phyloP scores from a whole-genome alignment of 2,888 invertebrate genomes.

The Taphrorychus bicolor region DNA sequence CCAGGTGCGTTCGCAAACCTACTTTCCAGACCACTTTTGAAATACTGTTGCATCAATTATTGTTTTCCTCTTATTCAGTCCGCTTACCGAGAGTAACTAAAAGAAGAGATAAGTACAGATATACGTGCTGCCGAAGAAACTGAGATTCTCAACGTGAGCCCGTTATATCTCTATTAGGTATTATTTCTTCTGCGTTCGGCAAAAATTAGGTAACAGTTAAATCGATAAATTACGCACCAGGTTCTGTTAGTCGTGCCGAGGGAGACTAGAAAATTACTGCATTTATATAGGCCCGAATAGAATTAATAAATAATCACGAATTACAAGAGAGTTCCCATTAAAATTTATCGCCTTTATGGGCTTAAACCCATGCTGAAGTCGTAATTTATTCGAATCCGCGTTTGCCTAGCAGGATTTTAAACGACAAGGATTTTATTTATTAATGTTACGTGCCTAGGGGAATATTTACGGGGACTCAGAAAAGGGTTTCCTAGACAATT shows the following conservation, averaged over 20 bases:
- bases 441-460: background rate
- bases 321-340: constrained; percentile 9
- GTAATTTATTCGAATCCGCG: constrained; percentile 10
- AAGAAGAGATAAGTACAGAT: too few relatives aligned
- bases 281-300: background rate
- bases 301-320: constrained; percentile 10
- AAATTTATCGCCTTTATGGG: constrained; percentile 10
- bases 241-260: constrained; percentile 3
- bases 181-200: background rate
- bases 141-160: too few relatives aligned
- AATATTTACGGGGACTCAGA: background rate
- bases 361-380: constrained; percentile 9
- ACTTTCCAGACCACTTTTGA: too few relatives aligned
- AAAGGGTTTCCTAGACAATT: background rate
- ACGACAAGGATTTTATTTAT: background rate
- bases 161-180: background rate
- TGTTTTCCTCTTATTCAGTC: too few relatives aligned
- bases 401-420: constrained; percentile 7
- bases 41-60: too few relatives aligned
- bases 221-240: background rate
- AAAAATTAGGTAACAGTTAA: background rate
- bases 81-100: too few relatives aligned
- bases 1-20: too few relatives aligned
- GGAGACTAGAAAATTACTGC: background rate
- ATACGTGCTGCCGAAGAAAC: too few relatives aligned